Percentiles rank a stretch among this genome's conserved stretches.
Conservation (phyloP, 2,797 vertebrate genomes). For the Myiothlypis coronata region DNA sequence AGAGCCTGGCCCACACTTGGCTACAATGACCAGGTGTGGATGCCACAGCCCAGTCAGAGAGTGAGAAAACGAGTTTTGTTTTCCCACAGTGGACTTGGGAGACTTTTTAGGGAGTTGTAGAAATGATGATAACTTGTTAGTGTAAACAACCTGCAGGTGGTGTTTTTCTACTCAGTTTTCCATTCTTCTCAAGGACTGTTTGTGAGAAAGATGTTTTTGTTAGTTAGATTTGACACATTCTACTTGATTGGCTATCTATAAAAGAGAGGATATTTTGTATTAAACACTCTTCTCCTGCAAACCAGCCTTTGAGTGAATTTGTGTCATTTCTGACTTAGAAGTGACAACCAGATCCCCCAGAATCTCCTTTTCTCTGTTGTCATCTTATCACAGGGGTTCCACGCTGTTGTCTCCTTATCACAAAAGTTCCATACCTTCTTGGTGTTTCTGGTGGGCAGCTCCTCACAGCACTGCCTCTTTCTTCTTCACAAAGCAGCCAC, state of each 20-base stretch:
- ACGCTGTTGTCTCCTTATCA: too few relatives aligned
- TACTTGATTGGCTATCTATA: neutral
- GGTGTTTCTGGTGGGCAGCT: fast-evolving
- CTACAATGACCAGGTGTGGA: neutral
- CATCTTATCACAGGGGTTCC: neutral
- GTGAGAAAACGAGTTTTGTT: neutral
- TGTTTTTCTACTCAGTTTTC: neutral
- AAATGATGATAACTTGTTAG: neutral
- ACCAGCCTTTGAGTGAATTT: neutral
- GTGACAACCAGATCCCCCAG: neutral
- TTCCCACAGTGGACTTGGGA: neutral
- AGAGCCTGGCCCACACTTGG: neutral
- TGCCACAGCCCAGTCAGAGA: neutral
- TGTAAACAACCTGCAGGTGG: neutral
- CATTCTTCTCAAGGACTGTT: neutral
- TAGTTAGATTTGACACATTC: neutral
- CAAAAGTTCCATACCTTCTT: neutral
- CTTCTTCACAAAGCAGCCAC: neutral
- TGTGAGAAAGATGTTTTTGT: neutral
- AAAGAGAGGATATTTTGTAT: neutral
- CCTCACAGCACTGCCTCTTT: neutral
- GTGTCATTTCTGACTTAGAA: neutral
- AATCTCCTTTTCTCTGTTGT: neutral
- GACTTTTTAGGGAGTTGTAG: neutral
- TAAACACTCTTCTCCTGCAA: neutral